phyloP scores from a whole-genome alignment of 2,797 vertebrate species.

The Pseudomugil tenellus region DNA sequence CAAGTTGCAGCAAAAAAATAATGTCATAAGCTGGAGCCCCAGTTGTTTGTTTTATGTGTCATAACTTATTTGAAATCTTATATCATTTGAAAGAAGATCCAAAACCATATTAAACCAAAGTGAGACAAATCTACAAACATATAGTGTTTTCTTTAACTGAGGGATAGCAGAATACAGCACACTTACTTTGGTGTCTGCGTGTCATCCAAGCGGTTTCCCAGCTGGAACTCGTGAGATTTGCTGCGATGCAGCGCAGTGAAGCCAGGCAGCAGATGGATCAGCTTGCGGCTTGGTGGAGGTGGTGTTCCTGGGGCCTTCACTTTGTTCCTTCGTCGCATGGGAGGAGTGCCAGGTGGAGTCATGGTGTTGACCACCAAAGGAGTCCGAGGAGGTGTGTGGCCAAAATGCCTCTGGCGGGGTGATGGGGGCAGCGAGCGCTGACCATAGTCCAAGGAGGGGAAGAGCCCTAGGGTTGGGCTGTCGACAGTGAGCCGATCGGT shows the following conservation, averaged over 20 bases:
- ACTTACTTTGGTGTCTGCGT: conserved; percentile 95
- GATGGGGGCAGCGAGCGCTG: conserved; percentile 93
- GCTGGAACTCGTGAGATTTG: conserved; percentile 98
- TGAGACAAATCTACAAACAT: background rate
- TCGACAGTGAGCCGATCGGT: conserved; percentile 91
- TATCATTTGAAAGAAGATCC: too few species aligned
- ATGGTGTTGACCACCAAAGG: conserved; percentile 92
- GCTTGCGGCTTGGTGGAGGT: conserved; percentile 92
- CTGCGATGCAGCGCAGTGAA: conserved; percentile 95
- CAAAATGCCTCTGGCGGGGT: conserved; percentile 91
- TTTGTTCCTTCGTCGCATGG: conserved; percentile 90
- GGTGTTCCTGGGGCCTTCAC: conserved; percentile 94
- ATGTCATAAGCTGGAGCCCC: too few species aligned
- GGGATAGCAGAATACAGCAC: background rate
- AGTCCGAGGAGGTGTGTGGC: conserved; percentile 91
- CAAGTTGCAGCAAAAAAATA: too few species aligned
- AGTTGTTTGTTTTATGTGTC: too few species aligned
- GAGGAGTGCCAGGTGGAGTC: conserved; percentile 91
- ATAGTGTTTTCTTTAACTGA: background rate
- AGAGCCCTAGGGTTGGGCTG: conserved; percentile 84
- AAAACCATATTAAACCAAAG: background rate
- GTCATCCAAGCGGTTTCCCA: conserved; percentile 93
- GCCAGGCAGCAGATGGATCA: conserved; percentile 94
- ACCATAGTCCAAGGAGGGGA: conserved; percentile 84
- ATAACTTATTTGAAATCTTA: too few species aligned